Percentiles rank a stretch among this genome's conserved stretches.
These are phyloP conservation scores for Nudaria mundana DNA, from an alignment of 2,888 invertebrate genomes.

Conservation along the genomic window DNA sequence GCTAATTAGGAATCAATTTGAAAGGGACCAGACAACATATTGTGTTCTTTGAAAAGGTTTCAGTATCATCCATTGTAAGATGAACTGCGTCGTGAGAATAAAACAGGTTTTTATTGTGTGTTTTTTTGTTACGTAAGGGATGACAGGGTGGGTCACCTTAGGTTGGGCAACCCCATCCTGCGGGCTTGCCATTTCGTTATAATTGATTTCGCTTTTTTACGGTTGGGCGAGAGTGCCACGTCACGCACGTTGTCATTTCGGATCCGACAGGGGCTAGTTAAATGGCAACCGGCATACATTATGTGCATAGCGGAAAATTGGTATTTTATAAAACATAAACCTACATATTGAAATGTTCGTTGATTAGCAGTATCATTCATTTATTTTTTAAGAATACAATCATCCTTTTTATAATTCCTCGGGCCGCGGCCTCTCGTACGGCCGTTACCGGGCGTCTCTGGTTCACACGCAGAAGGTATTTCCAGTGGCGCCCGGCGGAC, in stretches of 20 bases:
- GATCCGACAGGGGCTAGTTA: slow-evolving; percentile 45
- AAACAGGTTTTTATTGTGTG: slow-evolving; percentile 25
- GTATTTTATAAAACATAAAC: slow-evolving; percentile 3
- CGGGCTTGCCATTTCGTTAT: slow-evolving; percentile 68
- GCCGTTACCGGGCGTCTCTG: too few species aligned
- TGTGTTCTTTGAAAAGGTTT: slow-evolving; percentile 56
- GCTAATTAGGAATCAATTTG: slow-evolving; percentile 66
- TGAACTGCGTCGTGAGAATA: slow-evolving; percentile 36
- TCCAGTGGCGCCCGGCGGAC: too few species aligned
- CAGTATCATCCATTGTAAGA: slow-evolving; percentile 36
- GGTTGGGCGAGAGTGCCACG: slow-evolving; percentile 61
- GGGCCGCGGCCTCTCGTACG: too few species aligned
- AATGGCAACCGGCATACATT: slow-evolving; percentile 36
- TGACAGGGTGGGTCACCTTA: slow-evolving; percentile 39
- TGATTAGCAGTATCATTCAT: background rate
- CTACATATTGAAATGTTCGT: background rate
- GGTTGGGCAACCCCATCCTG: slow-evolving; percentile 41
- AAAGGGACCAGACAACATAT: slow-evolving; percentile 61
- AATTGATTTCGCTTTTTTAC: slow-evolving; percentile 78
- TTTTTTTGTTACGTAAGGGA: slow-evolving; percentile 25
- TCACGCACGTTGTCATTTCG: slow-evolving; percentile 53
- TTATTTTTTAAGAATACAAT: too few species aligned
- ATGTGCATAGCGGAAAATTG: slow-evolving; percentile 19
- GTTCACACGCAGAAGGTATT: too few species aligned
- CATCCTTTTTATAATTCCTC: too few species aligned